Percentiles rank a stretch among this genome's conserved stretches.
These are phyloP conservation scores for Ostrea denselamellosa DNA, from an alignment of 1,140 invertebrate species.

Conservation along the genomic window DNA sequence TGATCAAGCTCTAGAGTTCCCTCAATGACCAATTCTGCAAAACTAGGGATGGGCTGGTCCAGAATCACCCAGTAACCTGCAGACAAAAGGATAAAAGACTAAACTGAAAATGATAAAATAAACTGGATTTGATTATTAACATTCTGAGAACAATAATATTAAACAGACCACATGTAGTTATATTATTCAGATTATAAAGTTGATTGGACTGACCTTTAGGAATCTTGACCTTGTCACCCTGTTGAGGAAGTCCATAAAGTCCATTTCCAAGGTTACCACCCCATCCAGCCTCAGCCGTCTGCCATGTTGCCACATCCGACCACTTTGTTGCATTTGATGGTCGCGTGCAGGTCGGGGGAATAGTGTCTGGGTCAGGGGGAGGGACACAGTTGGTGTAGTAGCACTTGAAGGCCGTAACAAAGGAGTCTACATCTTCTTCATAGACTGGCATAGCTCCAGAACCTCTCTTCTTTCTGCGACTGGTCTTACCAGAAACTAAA, in stretches of 20 bases:
- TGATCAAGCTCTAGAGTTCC: slow-evolving; percentile 49
- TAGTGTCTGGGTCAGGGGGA: slow-evolving; percentile 69
- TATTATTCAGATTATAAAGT: neutral
- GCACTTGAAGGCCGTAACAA: slow-evolving; percentile 65
- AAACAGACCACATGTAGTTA: neutral
- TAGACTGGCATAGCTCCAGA: slow-evolving; percentile 22
- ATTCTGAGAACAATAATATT: neutral
- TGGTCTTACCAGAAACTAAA: slow-evolving; percentile 48
- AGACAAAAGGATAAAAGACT: neutral
- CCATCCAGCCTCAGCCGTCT: slow-evolving; percentile 41
- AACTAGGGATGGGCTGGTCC: slow-evolving; percentile 56
- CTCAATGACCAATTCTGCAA: slow-evolving; percentile 40
- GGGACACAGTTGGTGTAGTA: slow-evolving; percentile 71
- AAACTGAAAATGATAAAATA: neutral
- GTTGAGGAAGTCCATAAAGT: slow-evolving; percentile 54
- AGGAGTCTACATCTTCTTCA: slow-evolving; percentile 46
- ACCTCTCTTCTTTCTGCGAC: slow-evolving; percentile 52
- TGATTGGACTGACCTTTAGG: slow-evolving; percentile 56
- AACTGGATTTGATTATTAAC: neutral
- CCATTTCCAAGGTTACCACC: slow-evolving; percentile 32
- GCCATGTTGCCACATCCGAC: slow-evolving; percentile 64
- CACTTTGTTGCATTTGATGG: slow-evolving; percentile 62
- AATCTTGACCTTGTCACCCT: slow-evolving; percentile 68
- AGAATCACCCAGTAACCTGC: slow-evolving; percentile 70
- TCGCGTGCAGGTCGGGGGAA: slow-evolving; percentile 57